phyloP scores from a whole-genome alignment of 2,113 vertebrate species.

The Charina bottae region DNA sequence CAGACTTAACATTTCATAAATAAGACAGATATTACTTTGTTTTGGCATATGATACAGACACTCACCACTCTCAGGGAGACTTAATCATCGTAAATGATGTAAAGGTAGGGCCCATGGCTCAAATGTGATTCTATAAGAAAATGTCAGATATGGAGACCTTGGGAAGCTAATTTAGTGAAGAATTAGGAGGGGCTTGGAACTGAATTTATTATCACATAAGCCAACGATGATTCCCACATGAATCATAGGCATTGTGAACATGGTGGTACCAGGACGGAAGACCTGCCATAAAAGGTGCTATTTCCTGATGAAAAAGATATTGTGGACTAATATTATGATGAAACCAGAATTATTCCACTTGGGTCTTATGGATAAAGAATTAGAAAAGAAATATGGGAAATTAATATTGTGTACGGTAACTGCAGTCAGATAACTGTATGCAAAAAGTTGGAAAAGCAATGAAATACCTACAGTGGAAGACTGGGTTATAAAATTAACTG shows the following conservation, averaged over 20 bases:
- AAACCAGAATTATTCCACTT: not conserved
- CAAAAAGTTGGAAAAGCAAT: not conserved
- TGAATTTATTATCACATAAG: not conserved
- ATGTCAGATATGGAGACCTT: not conserved
- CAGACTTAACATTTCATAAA: slow-evolving; percentile 41
- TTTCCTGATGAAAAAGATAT: not conserved
- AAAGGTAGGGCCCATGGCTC: not conserved
- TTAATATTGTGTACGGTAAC: not conserved
- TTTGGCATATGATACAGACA: slow-evolving; percentile 8
- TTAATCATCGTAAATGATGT: not conserved
- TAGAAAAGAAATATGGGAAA: not conserved
- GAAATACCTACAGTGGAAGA: not conserved
- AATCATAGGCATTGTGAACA: not conserved
- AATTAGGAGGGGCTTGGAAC: not conserved
- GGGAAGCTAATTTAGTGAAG: not conserved
- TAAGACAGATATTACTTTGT: slow-evolving; percentile 17
- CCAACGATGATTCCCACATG: not conserved
- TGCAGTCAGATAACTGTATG: not conserved
- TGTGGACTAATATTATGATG: not conserved
- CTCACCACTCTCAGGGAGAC: slow-evolving; percentile 36
- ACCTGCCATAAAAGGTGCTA: not conserved
- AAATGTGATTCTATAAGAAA: not conserved
- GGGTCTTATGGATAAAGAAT: not conserved
- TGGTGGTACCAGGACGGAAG: not conserved
- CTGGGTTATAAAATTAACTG: not conserved